These are phyloP conservation scores for Aradophagus sp. DNA, from an alignment of 1,140 invertebrate genomes.

Conservation along the genomic window DNA sequence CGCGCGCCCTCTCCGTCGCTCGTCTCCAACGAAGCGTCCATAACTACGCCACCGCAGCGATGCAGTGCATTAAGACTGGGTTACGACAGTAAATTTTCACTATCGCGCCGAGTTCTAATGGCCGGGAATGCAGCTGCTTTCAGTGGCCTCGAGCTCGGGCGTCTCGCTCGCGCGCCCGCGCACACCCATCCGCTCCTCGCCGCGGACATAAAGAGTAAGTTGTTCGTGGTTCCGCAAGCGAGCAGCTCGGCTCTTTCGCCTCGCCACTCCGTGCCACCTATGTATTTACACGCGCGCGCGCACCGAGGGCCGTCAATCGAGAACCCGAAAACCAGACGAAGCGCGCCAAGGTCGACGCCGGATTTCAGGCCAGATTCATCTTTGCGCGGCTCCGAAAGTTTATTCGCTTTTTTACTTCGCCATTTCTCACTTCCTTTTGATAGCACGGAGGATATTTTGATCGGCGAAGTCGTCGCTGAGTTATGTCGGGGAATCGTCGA, in stretches of 20 bases:
- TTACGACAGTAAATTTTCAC: constrained; percentile 76
- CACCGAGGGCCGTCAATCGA: constrained; percentile 31
- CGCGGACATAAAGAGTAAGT: constrained; percentile 61
- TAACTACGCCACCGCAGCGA: constrained; percentile 63
- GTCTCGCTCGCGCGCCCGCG: constrained; percentile 11
- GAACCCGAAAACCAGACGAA: constrained; percentile 24
- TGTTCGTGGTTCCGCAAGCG: constrained; percentile 67
- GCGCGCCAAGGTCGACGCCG: constrained; percentile 1
- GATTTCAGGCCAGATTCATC: too few species aligned
- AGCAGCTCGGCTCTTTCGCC: constrained; percentile 48
- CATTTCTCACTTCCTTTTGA: too few species aligned
- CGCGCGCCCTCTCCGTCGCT: constrained; percentile 2
- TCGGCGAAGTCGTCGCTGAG: too few species aligned
- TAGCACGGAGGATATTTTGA: too few species aligned
- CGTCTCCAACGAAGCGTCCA: constrained; percentile 65
- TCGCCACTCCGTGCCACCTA: constrained; percentile 59
- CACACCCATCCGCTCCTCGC: constrained; percentile 5
- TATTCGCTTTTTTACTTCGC: too few species aligned
- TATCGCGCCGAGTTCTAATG: constrained; percentile 74
- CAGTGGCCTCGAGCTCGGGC: constrained; percentile 66
- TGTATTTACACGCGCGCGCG: constrained; percentile 36
- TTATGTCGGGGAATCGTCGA: too few species aligned
- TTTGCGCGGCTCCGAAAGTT: too few species aligned
- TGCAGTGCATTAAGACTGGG: constrained; percentile 73
- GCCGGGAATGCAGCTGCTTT: constrained; percentile 74